Base-by-base conservation (phyloP, 1,140 invertebrate species). In the Drosophila subpulchrella region DNA sequence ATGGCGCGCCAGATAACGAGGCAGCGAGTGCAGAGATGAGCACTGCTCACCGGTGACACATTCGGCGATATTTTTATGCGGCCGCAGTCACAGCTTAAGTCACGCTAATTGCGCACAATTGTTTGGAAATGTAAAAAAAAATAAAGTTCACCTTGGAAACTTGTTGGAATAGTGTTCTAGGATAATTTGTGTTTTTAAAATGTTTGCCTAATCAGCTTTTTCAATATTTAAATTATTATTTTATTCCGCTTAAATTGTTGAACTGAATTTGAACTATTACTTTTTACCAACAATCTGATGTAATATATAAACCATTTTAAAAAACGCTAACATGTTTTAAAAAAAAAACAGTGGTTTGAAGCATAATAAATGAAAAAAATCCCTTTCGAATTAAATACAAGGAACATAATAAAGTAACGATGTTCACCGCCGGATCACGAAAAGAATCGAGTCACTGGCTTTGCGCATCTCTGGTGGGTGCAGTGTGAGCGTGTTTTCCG, bases 1-100 rank as follows among this genome's bases (percentile, higher is more conserved):
- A 72, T 70, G 70, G 70, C 71, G 70, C 44, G 71, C 73, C 70
- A 72, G 59, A 57, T 56, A 56, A 44, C 57, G 46, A 27, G 58
- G 30, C 20, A 82, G 51, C 60, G 68, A 75, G 59, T 15, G 7
- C 24, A 76, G 74, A 55, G 73, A 75, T 75, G 73, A 32, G 27
- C 71, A 17, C 11, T 51, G 10, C 20, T 71, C 51, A 68, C 34
- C 46, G 42, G 36, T 44, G 11, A 36, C 20, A 17, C 11, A 34
- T 17, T 48, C 60, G 20, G 11, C 38, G 48, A 17, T 67, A 50
- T 38, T 48, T 67, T 66, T 7, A 41, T 20, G 6, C 17, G n/a
- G 4, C 39, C 30, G 13, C 15, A 36, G 27, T 58, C 41, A 38
- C n/a, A 17, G 20, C 8, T 59, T 20, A 34, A 15, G 15, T 36